Percentiles rank a stretch among this genome's conserved stretches.
phyloP scores from a whole-genome alignment of 1,140 invertebrate genomes.

The Drosophila santomea region DNA sequence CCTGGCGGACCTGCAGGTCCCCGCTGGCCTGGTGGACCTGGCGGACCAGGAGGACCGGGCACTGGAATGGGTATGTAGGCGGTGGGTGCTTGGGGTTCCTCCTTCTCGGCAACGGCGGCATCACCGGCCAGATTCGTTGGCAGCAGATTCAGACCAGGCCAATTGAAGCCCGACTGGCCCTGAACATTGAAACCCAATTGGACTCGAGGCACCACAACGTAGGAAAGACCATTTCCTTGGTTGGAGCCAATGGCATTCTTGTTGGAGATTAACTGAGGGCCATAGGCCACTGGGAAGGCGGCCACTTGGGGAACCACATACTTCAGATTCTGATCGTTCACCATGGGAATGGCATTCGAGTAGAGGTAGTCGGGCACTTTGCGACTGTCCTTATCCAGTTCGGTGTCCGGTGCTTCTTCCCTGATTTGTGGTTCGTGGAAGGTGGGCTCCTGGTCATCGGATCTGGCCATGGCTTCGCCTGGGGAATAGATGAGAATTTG shows the following conservation, averaged over 20 bases:
- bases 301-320: conserved; percentile 67
- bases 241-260: conserved; percentile 29
- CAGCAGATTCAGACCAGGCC: conserved; percentile 36
- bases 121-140: conserved; percentile 15
- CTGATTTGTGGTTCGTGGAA: conserved; percentile 66
- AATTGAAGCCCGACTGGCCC: conserved; percentile 53
- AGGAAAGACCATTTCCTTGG: conserved; percentile 28
- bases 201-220: conserved; percentile 56
- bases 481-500: conserved; percentile 59
- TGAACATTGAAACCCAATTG: conserved; percentile 69
- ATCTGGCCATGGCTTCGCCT: conserved; percentile 19
- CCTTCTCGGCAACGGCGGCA: conserved; percentile 38
- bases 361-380: conserved; percentile 79
- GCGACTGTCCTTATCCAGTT: conserved; percentile 65
- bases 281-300: conserved; percentile 57
- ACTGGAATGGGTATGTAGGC: conserved; percentile 60
- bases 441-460: conserved; percentile 28
- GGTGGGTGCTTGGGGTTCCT: conserved; percentile 31
- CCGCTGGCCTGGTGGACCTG: conserved; percentile 53
- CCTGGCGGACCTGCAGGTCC: conserved; percentile 52
- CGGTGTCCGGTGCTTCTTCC: conserved; percentile 30
- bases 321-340: conserved; percentile 70
- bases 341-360: conserved; percentile 72
- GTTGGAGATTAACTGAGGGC: conserved; percentile 35
- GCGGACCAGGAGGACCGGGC: conserved; percentile 62